Percentiles rank a stretch among this genome's conserved stretches.
Evolutionary conservation across 30 jellyfish, hydroid and myxozoan species (phyloP).

Genomic region (Sanderia malayensis): DNA sequence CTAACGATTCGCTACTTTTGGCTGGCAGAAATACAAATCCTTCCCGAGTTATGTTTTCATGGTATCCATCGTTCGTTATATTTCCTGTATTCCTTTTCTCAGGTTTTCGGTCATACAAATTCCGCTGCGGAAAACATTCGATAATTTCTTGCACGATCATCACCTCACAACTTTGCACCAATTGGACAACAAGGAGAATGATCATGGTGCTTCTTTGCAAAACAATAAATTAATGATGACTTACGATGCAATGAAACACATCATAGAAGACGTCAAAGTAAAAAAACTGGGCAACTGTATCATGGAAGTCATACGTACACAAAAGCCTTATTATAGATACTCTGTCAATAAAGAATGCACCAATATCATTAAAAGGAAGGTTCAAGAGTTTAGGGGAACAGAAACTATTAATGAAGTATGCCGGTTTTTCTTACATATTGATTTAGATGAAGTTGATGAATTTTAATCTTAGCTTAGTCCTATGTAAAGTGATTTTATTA

Average conservation of each 20-base stretch:
- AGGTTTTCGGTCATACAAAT: background rate
- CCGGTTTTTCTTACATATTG: constrained; percentile 33
- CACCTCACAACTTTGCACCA: too few species aligned
- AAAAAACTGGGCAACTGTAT: constrained; percentile 10
- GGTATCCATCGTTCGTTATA: background rate
- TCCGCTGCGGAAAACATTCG: background rate
- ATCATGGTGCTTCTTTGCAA: too few species aligned
- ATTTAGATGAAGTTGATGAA: constrained; percentile 18
- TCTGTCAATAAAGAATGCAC: constrained; percentile 16
- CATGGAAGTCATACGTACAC: constrained; percentile 10
- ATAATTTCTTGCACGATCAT: too few species aligned
- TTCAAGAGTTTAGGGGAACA: constrained; percentile 30
- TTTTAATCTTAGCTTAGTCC: too few species aligned
- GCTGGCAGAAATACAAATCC: too few species aligned
- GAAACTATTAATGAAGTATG: constrained; percentile 29
- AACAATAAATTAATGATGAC: too few species aligned
- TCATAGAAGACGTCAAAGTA: constrained; percentile 18
- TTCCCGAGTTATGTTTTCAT: too few species aligned
- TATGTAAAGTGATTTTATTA: too few species aligned
- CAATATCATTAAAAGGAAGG: constrained; percentile 7
- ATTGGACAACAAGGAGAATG: too few species aligned
- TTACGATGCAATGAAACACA: too few species aligned
- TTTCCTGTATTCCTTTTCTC: background rate
- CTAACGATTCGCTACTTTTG: too few species aligned
- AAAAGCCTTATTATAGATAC: constrained; percentile 45